Percentiles rank a stretch among this genome's conserved stretches.
These are phyloP conservation scores for Clepsis dumicolana DNA, from an alignment of 2,888 invertebrate species.

Conservation along the genomic window DNA sequence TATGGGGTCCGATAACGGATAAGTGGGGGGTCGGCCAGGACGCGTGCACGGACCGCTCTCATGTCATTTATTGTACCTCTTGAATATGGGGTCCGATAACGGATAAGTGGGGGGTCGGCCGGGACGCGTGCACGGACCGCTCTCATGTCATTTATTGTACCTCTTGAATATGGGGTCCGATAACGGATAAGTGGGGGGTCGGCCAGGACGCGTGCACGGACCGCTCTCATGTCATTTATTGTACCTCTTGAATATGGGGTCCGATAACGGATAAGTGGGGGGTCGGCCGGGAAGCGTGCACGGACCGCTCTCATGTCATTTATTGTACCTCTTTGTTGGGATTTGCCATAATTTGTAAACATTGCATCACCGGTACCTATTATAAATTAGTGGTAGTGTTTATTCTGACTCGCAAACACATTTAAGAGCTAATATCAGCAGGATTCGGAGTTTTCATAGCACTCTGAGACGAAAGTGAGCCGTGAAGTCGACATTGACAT, in stretches of 20 bases:
- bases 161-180: constrained; percentile 12
- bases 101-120: constrained; percentile 26
- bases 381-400: constrained; percentile 16
- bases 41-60: constrained; percentile 19
- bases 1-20: constrained; percentile 17
- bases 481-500: too few relatives aligned
- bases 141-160: constrained; percentile 22
- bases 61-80: constrained; percentile 17
- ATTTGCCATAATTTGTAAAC: constrained; percentile 30
- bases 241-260: constrained; percentile 7
- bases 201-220: constrained; percentile 11
- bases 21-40: constrained; percentile 24
- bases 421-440: neutral
- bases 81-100: constrained; percentile 17
- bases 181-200: constrained; percentile 30
- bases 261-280: constrained; percentile 29
- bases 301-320: constrained; percentile 23
- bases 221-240: constrained; percentile 16
- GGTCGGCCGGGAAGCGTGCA: constrained; percentile 14
- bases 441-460: too few relatives aligned
- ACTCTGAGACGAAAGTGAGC: too few relatives aligned
- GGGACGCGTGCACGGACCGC: constrained; percentile 6
- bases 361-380: constrained; percentile 30
- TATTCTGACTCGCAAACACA: constrained; percentile 3
- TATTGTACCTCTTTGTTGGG: constrained; percentile 14